Conservation (phyloP, 2,113 vertebrate genomes). For the Labeo catla region DNA sequence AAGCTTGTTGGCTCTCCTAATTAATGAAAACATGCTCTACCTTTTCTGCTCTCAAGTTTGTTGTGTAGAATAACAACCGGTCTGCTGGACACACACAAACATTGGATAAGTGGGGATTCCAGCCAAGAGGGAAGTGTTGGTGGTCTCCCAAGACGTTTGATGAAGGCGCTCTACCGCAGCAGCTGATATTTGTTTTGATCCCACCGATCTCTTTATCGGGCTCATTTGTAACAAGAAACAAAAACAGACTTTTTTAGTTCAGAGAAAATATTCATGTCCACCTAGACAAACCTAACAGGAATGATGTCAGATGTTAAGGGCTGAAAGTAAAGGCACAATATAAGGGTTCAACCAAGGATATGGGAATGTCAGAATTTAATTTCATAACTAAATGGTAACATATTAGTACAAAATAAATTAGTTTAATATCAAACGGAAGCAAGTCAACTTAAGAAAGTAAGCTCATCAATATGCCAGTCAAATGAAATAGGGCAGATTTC, state of each 20-base stretch:
- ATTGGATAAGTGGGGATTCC: slow-evolving; percentile 66
- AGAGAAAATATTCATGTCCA: slow-evolving; percentile 44
- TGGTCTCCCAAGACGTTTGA: slow-evolving; percentile 79
- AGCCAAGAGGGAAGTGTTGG: slow-evolving; percentile 77
- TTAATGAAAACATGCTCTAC: slow-evolving; percentile 88
- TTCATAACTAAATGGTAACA: not conserved
- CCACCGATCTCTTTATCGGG: slow-evolving; percentile 53
- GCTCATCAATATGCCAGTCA: not conserved
- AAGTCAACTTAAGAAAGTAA: slow-evolving; percentile 4
- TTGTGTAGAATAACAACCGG: slow-evolving; percentile 80
- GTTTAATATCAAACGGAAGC: not conserved
- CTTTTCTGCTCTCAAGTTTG: slow-evolving; percentile 76
- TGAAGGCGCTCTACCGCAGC: slow-evolving; percentile 67
- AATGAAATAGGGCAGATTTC: not conserved
- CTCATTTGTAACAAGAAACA: slow-evolving; percentile 49
- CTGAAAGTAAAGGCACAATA: slow-evolving; percentile 13
- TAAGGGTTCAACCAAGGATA: slow-evolving; percentile 1
- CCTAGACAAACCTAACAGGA: slow-evolving; percentile 3
- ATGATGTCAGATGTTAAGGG: slow-evolving; percentile 6
- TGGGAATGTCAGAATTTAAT: not conserved
- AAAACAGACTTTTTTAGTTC: slow-evolving; percentile 43
- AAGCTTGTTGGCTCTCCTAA: slow-evolving; percentile 84
- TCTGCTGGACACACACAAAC: slow-evolving; percentile 78
- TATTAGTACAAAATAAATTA: not conserved
- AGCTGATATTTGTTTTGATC: slow-evolving; percentile 64